Base-by-base conservation (phyloP, 2,888 invertebrate genomes). In the Drosophila limbata region DNA sequence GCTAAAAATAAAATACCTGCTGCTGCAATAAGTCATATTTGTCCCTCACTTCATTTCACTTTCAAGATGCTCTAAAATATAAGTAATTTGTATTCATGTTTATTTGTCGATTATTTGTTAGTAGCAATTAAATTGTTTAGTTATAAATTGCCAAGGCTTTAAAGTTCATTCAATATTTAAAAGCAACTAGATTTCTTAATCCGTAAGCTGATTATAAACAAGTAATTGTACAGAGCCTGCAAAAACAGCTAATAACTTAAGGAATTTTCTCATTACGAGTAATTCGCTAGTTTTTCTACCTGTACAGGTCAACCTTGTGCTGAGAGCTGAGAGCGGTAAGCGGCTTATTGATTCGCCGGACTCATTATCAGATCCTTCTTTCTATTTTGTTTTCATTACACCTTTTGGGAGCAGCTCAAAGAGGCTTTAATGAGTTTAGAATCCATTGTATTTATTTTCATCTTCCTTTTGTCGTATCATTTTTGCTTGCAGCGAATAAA, bases 351-450 rank as follows among this genome's bases (percentile, higher is more conserved):
- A 75, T 72, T 73, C 28, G 48, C 35, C 15, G 17, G 6, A 25
- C 40, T 39, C 52, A 59, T 73, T 63, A 39, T 45, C 52, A 53
- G 19, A 21, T 42, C 39, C 31, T 15, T 8, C 2, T n/a, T n/a
- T 8, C 28, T 28, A 19, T 6, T 44, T n/a, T 52, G 33, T 55
- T 19, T 31, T 39, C 25, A 57, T 64, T 64, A 44, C 31, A 50
- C 40, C 35, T 60, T 31, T n/a, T 37, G 50, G 59, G 68, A 56
- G 25, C 65, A 45, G n/a, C 61, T 51, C 11, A 55, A 48, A 48
- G 2, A 39, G 35, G 35, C 78, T 67, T 68, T 86, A 86, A 82
- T 82, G 81, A 86, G 84, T 73, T 82, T 80, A 62, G 68, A 78
- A 73, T 78, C 72, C 51, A 56, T 72, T 68, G 45, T 57, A 40